These are phyloP conservation scores for Lasioglossum pauxillum DNA, from an alignment of 2,888 invertebrate genomes.

Conservation along the genomic window DNA sequence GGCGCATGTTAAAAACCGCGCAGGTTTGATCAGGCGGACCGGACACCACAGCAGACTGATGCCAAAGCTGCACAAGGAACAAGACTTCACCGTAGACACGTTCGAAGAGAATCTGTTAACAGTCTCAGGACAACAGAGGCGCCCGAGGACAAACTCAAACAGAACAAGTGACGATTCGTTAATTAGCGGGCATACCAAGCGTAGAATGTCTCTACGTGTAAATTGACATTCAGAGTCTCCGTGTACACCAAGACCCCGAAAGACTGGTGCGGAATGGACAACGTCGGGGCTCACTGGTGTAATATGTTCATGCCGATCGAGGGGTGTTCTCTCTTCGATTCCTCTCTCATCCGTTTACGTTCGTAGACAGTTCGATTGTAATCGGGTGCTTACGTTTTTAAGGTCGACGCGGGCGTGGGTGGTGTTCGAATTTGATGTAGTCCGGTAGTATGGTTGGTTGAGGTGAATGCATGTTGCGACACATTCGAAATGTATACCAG, in stretches of 20 bases:
- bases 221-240: neutral
- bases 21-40: constrained; percentile 9
- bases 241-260: neutral
- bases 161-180: constrained; percentile 57
- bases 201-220: constrained; percentile 38
- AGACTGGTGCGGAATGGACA: neutral
- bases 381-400: neutral
- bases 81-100: constrained; percentile 79
- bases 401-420: neutral
- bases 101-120: constrained; percentile 78
- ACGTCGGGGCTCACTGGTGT: neutral
- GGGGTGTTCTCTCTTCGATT: neutral
- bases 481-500: neutral
- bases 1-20: neutral
- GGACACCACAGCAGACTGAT: neutral
- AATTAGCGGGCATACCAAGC: constrained; percentile 30
- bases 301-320: neutral
- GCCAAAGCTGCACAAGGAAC: constrained; percentile 66
- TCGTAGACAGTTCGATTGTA: neutral
- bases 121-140: constrained; percentile 37
- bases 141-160: constrained; percentile 35
- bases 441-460: neutral
- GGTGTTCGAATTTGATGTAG: neutral
- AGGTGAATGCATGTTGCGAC: neutral
- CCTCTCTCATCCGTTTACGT: neutral